A percentile compares a stretch with the other conserved stretches of the same genome.
phyloP scores from a whole-genome alignment of 2,797 vertebrate genomes.

The Tenualosa thibaudeaui region DNA sequence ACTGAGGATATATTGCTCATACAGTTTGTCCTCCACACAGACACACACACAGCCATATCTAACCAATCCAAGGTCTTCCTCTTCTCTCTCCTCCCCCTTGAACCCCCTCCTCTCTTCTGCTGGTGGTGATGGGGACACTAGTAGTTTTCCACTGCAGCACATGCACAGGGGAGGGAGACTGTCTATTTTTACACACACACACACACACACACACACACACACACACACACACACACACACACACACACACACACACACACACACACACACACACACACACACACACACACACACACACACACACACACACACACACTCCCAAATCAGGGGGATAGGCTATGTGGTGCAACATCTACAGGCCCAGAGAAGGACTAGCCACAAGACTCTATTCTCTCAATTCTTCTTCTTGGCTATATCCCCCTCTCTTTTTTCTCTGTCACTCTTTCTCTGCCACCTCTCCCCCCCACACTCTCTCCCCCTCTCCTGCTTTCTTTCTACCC shows the following conservation, averaged over 20 bases:
- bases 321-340: too few relatives aligned
- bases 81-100: too few relatives aligned
- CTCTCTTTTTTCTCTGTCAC: background rate
- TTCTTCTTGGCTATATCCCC: background rate
- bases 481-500: too few relatives aligned
- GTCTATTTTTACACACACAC: background rate
- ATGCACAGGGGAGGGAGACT: background rate
- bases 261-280: too few relatives aligned
- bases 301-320: too few relatives aligned
- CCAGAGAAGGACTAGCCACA: background rate
- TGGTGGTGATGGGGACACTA: constrained; percentile 43
- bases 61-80: background rate
- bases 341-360: background rate
- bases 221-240: too few relatives aligned
- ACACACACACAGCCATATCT: background rate
- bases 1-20: background rate
- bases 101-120: background rate
- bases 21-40: background rate
- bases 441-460: background rate
- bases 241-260: too few relatives aligned
- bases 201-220: too few relatives aligned
- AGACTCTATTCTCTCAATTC: background rate
- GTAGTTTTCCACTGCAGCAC: constrained; percentile 63
- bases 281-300: too few relatives aligned
- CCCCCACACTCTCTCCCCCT: constrained; percentile 34